Conservation (phyloP, 2,797 vertebrate species). For the Acrossocheilus fasciatus region DNA sequence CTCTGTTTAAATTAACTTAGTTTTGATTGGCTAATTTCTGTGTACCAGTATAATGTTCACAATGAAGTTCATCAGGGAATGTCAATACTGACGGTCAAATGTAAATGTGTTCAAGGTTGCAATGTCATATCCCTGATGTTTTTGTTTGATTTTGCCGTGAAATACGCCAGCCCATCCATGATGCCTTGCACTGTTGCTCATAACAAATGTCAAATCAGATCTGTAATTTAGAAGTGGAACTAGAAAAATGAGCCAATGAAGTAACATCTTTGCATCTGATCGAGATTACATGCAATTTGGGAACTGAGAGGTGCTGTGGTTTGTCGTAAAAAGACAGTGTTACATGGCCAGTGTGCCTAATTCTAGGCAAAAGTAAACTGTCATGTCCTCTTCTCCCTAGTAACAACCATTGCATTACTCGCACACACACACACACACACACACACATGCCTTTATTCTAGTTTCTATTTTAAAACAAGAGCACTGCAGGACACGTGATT, state of each 20-base stretch:
- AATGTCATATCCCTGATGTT: background rate
- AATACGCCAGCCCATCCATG: background rate
- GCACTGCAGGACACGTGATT: constrained; percentile 53
- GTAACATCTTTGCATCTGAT: background rate
- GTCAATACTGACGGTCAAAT: background rate
- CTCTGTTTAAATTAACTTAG: background rate
- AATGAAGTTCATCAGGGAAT: background rate
- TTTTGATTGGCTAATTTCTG: background rate
- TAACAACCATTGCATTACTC: constrained; percentile 41
- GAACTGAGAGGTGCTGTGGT: background rate
- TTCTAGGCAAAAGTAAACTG: background rate
- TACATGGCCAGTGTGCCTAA: background rate
- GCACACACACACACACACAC: constrained; percentile 28
- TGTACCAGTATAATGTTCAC: background rate
- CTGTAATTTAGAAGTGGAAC: background rate
- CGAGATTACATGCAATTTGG: background rate
- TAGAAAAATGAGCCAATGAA: background rate
- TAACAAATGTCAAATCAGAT: constrained; percentile 2
- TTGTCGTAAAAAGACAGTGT: background rate
- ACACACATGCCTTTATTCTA: background rate
- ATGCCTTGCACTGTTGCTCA: background rate
- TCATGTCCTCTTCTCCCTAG: constrained; percentile 27
- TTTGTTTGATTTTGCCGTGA: background rate
- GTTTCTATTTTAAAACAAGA: constrained; percentile 57
- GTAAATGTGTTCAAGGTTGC: background rate